These are phyloP conservation scores for Paracentrotus lividus DNA, from an alignment of 53 echinoderm and acorn worm genomes.

Conservation along the genomic window DNA sequence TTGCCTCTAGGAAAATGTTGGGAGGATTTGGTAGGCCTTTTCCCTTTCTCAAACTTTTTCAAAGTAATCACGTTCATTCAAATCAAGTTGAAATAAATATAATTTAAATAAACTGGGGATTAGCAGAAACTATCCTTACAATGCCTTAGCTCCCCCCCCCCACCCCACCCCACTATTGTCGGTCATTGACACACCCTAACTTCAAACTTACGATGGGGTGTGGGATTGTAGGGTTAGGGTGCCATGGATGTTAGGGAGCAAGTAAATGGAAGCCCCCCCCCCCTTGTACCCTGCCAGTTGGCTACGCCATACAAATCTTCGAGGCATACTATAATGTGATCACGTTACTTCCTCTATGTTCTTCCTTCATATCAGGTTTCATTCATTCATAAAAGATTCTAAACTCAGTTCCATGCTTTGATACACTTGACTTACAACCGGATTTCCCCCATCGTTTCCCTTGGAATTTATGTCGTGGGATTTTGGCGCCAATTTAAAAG, in stretches of 20 bases:
- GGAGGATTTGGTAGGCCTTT: too few species aligned
- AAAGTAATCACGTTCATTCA: too few species aligned
- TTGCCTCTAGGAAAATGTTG: too few species aligned
- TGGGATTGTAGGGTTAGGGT: too few species aligned
- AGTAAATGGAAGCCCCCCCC: background rate
- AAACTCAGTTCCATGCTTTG: background rate
- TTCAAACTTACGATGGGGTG: too few species aligned
- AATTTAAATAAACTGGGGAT: too few species aligned
- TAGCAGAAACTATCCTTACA: background rate
- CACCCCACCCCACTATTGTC: background rate
- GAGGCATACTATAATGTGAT: background rate
- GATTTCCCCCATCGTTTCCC: conserved; percentile 18
- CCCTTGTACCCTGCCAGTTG: background rate
- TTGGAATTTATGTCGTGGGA: background rate
- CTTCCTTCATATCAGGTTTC: background rate
- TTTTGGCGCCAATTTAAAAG: conserved; percentile 45
- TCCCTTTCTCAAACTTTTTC: too few species aligned
- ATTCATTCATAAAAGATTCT: background rate
- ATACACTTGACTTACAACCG: background rate
- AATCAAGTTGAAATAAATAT: too few species aligned
- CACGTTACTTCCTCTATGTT: background rate
- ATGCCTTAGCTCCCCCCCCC: too few species aligned
- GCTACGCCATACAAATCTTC: background rate
- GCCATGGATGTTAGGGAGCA: too few species aligned
- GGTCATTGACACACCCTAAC: background rate